Percentiles rank a stretch among this genome's conserved stretches.
These are phyloP conservation scores for Drosophila biarmipes DNA, from an alignment of 1,140 invertebrate species.

Conservation along the genomic window DNA sequence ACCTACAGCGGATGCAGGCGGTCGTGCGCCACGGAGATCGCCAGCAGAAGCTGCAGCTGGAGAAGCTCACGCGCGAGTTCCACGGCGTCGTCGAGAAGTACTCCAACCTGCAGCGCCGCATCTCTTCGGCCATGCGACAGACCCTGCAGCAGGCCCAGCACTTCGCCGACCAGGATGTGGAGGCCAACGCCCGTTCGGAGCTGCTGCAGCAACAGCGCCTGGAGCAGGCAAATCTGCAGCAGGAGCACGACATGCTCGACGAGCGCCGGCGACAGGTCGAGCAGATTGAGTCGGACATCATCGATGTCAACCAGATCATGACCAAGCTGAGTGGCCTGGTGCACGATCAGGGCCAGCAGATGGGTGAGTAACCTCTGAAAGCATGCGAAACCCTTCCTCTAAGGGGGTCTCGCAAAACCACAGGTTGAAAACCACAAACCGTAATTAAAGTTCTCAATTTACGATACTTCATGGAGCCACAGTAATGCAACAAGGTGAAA, in stretches of 20 bases:
- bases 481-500: background rate
- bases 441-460: conserved; percentile 1
- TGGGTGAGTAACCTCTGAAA: conserved; percentile 88
- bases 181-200: conserved; percentile 84
- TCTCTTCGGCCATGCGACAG: conserved; percentile 91
- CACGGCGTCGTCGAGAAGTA: conserved; percentile 92
- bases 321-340: conserved; percentile 93
- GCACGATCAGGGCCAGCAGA: conserved; percentile 91
- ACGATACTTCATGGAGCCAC: background rate
- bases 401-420: background rate
- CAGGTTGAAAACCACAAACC: conserved; percentile 3
- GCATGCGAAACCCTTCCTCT: background rate
- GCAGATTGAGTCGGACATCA: conserved; percentile 92
- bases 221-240: conserved; percentile 88
- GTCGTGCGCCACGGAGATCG: conserved; percentile 89
- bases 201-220: conserved; percentile 86
- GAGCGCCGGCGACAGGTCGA: conserved; percentile 90
- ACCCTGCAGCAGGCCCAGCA: conserved; percentile 86
- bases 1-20: conserved; percentile 89
- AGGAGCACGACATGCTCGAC: conserved; percentile 91
- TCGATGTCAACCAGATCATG: conserved; percentile 97
- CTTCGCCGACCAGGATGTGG: conserved; percentile 79
- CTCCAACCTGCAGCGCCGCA: conserved; percentile 90
- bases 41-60: conserved; percentile 92
- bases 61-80: conserved; percentile 92